Base-by-base conservation (phyloP, 1,140 invertebrate genomes). In the Belonocnema kinseyi region DNA sequence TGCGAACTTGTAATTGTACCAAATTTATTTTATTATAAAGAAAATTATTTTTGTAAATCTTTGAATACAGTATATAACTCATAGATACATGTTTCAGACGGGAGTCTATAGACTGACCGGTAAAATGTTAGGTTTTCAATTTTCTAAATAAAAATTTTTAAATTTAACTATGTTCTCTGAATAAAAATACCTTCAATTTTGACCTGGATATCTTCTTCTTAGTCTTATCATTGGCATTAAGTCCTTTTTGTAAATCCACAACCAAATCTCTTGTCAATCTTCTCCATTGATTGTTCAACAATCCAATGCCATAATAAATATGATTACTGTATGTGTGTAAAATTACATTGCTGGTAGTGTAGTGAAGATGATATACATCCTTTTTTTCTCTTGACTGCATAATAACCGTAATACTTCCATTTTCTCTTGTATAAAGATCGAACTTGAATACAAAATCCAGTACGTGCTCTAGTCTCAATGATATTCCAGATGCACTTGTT, bases 211-310 rank as follows among this genome's bases (percentile, higher is more conserved):
- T 91, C 90, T 96, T 96, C 71, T 93, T 93, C 82, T 94, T 94
- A 74, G 93, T 93, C 84, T 93, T 94, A 80, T 94, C 92, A 78
- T 93, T 92, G 74, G 93, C 91, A 80, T 90, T 94, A 85, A 94
- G 94, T 78, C 93, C 97, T 92, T 99, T 99, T 87, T 98, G 96
- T 77, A 99, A 93, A 90, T 99, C 98, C 70, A 98, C 95, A 73
- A 96, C 93, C 21, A 99, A 90, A 87, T 99, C 97, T 73, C 98
- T 93, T 0, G 97, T 97, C 4, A 99, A 87, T 81, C 94, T 93
- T 61, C 94, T 94, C 97, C 98, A 99, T 56, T 93, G 93, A 83
- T 93, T 92, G 79, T 88, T 91, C 72, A 89, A 92, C 83, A 88
- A 91, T 54, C 97, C 97, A 74, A 99, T 94, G 6, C 97, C 98